These are phyloP conservation scores for Emmelina monodactyla DNA, from an alignment of 2,888 invertebrate genomes.

Conservation along the genomic window DNA sequence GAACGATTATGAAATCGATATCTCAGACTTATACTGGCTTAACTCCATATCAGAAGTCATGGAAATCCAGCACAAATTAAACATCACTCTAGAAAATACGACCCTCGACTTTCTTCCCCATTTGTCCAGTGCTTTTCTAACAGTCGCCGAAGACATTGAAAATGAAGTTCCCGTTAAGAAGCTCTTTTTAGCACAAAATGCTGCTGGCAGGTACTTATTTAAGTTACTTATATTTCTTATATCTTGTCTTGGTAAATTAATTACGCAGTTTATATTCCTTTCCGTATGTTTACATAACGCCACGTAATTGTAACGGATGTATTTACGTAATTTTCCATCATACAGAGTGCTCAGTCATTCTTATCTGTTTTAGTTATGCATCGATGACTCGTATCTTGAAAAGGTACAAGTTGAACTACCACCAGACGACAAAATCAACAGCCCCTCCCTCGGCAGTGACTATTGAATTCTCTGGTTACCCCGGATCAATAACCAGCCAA, in stretches of 20 bases:
- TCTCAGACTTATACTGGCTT: constrained; percentile 75
- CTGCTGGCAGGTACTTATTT: constrained; percentile 70
- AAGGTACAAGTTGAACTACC: constrained; percentile 82
- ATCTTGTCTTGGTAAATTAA: too few relatives aligned
- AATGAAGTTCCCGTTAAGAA: constrained; percentile 37
- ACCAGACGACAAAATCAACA: constrained; percentile 55
- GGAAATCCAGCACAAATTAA: constrained; percentile 68
- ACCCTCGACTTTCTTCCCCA: constrained; percentile 34
- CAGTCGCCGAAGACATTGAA: constrained; percentile 59
- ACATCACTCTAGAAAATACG: constrained; percentile 42
- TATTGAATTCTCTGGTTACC: constrained; percentile 84
- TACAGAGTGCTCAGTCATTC: too few relatives aligned
- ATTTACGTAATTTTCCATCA: too few relatives aligned
- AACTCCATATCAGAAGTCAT: constrained; percentile 79
- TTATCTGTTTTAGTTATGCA: constrained; percentile 65
- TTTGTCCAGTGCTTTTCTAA: constrained; percentile 70
- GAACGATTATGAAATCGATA: constrained; percentile 64
- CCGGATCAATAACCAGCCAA: constrained; percentile 80
- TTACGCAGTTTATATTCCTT: too few relatives aligned
- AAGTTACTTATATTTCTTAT: too few relatives aligned
- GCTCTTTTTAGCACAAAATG: constrained; percentile 81
- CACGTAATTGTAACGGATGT: too few relatives aligned
- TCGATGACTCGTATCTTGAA: constrained; percentile 87
- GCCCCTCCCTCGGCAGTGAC: constrained; percentile 70
- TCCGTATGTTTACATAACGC: too few relatives aligned